Evolutionary conservation across 2,888 invertebrate species (phyloP), one percentile per base, ranked within the genome.

Genomic region (Hypolimnas misippus): DNA sequence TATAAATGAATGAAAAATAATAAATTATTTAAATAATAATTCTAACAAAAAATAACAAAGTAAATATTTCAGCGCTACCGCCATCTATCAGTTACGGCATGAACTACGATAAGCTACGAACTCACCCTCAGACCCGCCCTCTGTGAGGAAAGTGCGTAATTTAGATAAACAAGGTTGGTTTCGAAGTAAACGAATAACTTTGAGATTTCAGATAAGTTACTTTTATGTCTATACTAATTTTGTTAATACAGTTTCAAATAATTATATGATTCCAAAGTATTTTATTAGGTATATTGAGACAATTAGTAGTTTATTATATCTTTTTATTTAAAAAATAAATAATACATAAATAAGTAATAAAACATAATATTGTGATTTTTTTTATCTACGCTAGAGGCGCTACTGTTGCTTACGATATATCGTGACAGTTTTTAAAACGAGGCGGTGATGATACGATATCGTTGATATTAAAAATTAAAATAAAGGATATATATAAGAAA

Each of bases 31-130:
- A 17, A 17, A 42, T 42, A 16, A 42, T 16, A 8, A 42, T 19
- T 12, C 10, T 7, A 10, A 21, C 3, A 21, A 21, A 21, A 1
- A 46, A 19, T 3, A 5, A 21, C 5, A 16, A 19, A 5, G n/a
- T n/a, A 10, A 16, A 10, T 17, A 25, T 54, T 62, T 70, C 63
- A 73, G 69, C 77, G 79, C 10, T 12, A 44, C 46, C 61, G 61
- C 82, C 82, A 81, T 80, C 82, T 83, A 67, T 38, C 57, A 12
- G 57, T 58, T 63, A 46, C n/a, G 52, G 29, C 29, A 10, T 4
- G 71, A 76, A 79, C 75, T 68, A 57, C 46, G 4, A 62, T 57
- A 40, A 60, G 68, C 61, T 72, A 63, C 62, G 51, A 62, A 50
- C 68, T 55, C 44, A 57, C 54, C 65, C 61, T 61, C 60, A 52